Percentiles rank a stretch among this genome's conserved stretches.
Conservation (phyloP, 1,140 invertebrate species). For the Orius insidiosus region DNA sequence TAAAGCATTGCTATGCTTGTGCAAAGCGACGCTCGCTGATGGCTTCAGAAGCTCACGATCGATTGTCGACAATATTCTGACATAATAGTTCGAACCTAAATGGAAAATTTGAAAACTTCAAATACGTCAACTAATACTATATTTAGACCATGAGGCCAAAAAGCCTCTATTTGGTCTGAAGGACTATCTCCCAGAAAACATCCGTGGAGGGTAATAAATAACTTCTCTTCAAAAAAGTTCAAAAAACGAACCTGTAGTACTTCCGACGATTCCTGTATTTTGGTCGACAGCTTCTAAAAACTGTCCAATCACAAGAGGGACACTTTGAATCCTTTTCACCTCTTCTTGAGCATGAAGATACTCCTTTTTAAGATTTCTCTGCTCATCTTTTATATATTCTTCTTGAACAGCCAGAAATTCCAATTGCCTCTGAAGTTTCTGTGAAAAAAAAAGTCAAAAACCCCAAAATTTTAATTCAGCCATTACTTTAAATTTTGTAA, state of each 20-base stretch:
- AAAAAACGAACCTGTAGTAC: conserved; percentile 45
- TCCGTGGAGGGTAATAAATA: too few relatives aligned
- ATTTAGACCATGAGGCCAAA: too few relatives aligned
- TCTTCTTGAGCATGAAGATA: conserved; percentile 95
- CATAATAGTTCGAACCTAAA: conserved; percentile 88
- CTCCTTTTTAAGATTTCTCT: conserved; percentile 93
- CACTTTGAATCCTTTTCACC: conserved; percentile 93
- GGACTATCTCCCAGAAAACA: too few relatives aligned
- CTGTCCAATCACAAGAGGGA: conserved; percentile 93
- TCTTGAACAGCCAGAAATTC: conserved; percentile 95
- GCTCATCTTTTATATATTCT: conserved; percentile 97
- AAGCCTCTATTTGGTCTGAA: too few relatives aligned
- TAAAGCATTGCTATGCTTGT: conserved; percentile 95
- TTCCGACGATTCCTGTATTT: conserved; percentile 86
- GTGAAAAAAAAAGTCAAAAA: too few relatives aligned
- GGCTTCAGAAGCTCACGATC: conserved; percentile 91
- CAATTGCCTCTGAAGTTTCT: conserved; percentile 87
- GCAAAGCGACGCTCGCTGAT: conserved; percentile 87
- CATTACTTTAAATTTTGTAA: conserved; percentile 86
- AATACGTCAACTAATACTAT: too few relatives aligned
- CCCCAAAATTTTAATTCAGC: too few relatives aligned
- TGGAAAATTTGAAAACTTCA: too few relatives aligned
- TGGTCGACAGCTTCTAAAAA: conserved; percentile 96
- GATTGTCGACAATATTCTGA: conserved; percentile 88
- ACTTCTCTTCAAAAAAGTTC: too few relatives aligned